Conservation (phyloP, 2,113 vertebrate species). For the Nycticryphes semicollaris region DNA sequence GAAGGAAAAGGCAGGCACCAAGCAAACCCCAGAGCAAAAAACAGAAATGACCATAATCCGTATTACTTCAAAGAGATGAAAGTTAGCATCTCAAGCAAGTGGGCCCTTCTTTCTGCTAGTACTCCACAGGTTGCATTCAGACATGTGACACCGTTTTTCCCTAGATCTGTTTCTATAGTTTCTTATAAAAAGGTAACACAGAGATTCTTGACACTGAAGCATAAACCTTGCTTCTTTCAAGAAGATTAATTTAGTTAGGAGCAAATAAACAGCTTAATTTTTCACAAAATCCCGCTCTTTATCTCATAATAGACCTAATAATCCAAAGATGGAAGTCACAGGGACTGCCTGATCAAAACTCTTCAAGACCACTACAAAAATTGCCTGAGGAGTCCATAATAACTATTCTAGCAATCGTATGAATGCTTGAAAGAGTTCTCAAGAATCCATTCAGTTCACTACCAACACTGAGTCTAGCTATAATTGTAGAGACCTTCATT, state of each 20-base stretch:
- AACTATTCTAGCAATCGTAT: not conserved
- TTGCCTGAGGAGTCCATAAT: not conserved
- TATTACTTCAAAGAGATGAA: not conserved
- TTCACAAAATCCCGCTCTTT: not conserved
- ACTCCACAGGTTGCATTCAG: not conserved
- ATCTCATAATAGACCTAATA: not conserved
- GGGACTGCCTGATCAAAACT: not conserved
- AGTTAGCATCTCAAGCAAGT: fast-evolving
- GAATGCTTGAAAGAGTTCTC: not conserved
- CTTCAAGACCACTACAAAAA: not conserved
- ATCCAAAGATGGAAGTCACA: not conserved
- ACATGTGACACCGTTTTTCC: not conserved
- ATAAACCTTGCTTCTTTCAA: not conserved
- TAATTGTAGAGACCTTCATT: not conserved
- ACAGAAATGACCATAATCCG: not conserved
- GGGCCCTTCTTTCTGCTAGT: not conserved
- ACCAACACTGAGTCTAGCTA: not conserved
- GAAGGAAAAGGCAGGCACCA: not conserved
- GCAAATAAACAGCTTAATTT: not conserved
- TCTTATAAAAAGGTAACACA: not conserved
- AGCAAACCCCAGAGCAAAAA: not conserved
- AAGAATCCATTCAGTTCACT: not conserved
- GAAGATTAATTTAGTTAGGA: not conserved
- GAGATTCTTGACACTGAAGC: not conserved
- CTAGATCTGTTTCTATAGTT: not conserved